Conservation (phyloP, 2,797 vertebrate genomes). For the Furcifer pardalis region DNA sequence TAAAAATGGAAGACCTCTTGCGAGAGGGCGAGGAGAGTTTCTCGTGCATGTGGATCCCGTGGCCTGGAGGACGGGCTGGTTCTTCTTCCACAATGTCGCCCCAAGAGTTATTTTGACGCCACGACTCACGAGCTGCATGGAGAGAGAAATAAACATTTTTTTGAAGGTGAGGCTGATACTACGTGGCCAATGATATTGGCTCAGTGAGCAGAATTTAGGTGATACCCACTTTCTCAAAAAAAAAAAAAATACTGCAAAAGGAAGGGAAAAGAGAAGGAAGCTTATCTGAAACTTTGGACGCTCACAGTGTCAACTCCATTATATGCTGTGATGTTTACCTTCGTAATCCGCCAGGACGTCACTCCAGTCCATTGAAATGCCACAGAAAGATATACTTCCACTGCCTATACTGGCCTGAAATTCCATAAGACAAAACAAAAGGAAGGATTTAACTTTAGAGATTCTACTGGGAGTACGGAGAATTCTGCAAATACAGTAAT, state of each 20-base stretch:
- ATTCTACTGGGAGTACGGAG: not conserved
- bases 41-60: slow-evolving; percentile 99
- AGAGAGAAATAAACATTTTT: not conserved
- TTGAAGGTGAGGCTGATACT: not conserved
- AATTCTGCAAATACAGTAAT: not conserved
- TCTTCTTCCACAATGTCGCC: slow-evolving; percentile 98
- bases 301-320: not conserved
- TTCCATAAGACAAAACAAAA: slow-evolving; percentile 4
- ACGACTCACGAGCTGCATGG: slow-evolving; percentile 88
- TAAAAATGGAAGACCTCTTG: slow-evolving; percentile 83
- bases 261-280: rapidly evolving
- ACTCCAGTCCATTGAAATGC: slow-evolving; percentile 92
- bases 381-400: slow-evolving; percentile 82
- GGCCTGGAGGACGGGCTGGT: slow-evolving; percentile 92
- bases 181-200: not conserved
- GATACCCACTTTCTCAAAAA: not conserved
- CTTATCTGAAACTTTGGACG: not conserved
- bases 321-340: slow-evolving; percentile 83
- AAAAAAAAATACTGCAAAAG: not conserved
- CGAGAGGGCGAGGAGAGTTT: slow-evolving; percentile 96
- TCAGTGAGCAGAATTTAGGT: not conserved
- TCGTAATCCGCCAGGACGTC: slow-evolving; percentile 97
- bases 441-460: not conserved
- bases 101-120: slow-evolving; percentile 97
- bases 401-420: slow-evolving; percentile 86